Evolutionary conservation across 2,113 vertebrate species (phyloP).

Genomic region (Chloropsis hardwickii): DNA sequence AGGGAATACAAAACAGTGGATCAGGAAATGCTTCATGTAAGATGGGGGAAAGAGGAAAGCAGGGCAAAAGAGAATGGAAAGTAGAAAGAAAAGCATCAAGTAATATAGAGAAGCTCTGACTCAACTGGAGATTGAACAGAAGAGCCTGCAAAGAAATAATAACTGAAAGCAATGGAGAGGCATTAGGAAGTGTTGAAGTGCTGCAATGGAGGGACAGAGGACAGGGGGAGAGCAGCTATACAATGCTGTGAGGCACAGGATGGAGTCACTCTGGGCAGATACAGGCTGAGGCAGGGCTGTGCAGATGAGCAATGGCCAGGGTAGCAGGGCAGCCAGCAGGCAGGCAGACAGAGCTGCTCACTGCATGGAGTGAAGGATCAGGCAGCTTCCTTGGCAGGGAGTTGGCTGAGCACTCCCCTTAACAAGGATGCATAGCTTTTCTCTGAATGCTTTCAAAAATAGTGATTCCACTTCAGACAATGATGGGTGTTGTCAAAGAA

Average conservation of each 20-base stretch:
- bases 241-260: not conserved
- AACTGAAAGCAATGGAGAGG: not conserved
- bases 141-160: not conserved
- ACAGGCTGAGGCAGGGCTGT: not conserved
- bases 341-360: not conserved
- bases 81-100: not conserved
- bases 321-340: not conserved
- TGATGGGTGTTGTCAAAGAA: not conserved
- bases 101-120: not conserved
- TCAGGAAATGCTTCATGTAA: constrained; percentile 4
- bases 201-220: not conserved
- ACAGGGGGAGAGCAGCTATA: not conserved
- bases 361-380: not conserved
- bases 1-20: not conserved
- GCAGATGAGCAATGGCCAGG: not conserved
- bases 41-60: not conserved
- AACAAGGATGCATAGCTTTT: not conserved
- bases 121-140: not conserved
- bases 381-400: not conserved
- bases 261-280: not conserved
- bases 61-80: constrained; percentile 6
- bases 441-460: not conserved
- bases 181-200: not conserved
- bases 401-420: not conserved
- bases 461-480: not conserved